A percentile compares a stretch with the other conserved stretches of the same genome.
Evolutionary conservation across 2,113 vertebrate genomes (phyloP).

Genomic region (Gallinago media): DNA sequence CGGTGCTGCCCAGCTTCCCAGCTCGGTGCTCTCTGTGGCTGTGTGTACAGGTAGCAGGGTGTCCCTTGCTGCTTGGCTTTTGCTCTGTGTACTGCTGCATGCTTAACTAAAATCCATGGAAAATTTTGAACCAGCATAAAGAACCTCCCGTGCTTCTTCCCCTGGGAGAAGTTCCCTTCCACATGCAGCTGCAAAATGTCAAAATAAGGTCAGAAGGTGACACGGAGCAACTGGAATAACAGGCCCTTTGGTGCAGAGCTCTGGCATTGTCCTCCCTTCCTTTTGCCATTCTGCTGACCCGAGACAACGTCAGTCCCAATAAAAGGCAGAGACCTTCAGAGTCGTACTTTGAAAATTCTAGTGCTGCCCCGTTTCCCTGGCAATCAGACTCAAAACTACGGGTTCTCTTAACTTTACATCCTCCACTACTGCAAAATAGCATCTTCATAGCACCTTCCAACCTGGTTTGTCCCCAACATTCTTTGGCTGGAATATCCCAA

Average conservation of each 20-base stretch:
- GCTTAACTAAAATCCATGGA: background rate
- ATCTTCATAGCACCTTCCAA: background rate
- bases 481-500: background rate
- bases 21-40: background rate
- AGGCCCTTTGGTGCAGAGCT: background rate
- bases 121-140: background rate
- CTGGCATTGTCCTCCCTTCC: background rate
- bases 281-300: background rate
- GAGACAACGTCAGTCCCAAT: background rate
- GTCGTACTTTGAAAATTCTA: background rate
- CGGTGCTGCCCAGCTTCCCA: background rate
- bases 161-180: background rate
- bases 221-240: background rate
- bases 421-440: background rate
- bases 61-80: background rate
- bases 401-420: background rate
- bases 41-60: background rate
- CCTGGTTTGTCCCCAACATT: background rate
- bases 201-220: background rate
- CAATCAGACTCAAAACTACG: background rate
- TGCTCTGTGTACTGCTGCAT: background rate
- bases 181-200: background rate
- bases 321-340: background rate
- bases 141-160: background rate
- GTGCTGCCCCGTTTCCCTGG: background rate